Percentiles rank a stretch among this genome's conserved stretches.
phyloP scores from a whole-genome alignment of 2,797 vertebrate genomes.

The Mionectes olivaceus region DNA sequence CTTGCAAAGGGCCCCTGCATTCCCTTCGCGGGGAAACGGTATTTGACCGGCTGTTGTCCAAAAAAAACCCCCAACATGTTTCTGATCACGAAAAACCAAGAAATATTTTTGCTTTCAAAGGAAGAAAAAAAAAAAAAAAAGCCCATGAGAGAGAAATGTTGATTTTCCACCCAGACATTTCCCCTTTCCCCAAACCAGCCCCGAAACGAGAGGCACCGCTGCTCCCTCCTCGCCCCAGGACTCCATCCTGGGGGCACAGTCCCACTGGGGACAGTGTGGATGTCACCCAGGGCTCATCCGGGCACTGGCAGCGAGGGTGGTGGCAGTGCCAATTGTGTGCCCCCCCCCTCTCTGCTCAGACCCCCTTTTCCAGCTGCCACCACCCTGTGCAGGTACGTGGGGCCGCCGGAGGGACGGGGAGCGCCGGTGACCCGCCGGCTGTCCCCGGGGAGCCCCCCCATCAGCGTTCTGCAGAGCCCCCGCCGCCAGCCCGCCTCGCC shows the following conservation, averaged over 20 bases:
- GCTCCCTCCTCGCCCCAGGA: not conserved
- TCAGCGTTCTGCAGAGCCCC: not conserved
- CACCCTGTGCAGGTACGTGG: not conserved
- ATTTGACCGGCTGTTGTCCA: conserved; percentile 62
- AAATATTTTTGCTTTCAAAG: conserved; percentile 60
- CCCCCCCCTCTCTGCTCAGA: not conserved
- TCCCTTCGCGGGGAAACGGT: conserved; percentile 34
- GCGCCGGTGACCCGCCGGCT: not conserved
- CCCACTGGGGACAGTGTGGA: fast-evolving
- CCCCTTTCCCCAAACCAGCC: not conserved
- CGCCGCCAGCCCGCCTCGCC: not conserved
- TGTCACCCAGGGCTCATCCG: not conserved
- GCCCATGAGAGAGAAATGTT: conserved; percentile 6
- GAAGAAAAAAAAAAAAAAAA: not conserved
- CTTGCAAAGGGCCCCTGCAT: conserved; percentile 68
- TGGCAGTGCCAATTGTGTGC: not conserved
- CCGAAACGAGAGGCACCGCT: not conserved
- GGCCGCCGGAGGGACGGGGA: not conserved
- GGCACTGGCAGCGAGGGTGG: fast-evolving
- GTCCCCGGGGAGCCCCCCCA: not conserved
- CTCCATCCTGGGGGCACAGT: fast-evolving
- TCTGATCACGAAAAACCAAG: conserved; percentile 65
- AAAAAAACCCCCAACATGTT: conserved; percentile 63
- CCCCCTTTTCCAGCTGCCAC: not conserved
- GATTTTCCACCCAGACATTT: conserved; percentile 48